Conservation (phyloP, 2,113 vertebrate genomes). For the Paratilapia polleni region DNA sequence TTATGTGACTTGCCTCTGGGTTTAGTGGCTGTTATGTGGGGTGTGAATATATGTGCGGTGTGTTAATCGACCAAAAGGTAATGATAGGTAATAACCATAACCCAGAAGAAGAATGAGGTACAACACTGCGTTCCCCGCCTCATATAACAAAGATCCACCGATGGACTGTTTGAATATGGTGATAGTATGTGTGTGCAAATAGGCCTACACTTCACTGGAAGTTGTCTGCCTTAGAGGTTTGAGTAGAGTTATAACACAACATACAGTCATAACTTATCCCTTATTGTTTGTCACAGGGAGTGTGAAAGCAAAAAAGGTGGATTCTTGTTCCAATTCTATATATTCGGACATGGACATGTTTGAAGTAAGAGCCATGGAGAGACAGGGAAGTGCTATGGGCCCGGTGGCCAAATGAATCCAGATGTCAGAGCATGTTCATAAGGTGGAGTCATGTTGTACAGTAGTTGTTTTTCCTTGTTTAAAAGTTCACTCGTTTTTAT, state of each 20-base stretch:
- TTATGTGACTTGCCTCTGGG: background rate
- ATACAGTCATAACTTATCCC: background rate
- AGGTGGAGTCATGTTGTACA: slow-evolving; percentile 70
- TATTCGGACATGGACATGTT: slow-evolving; percentile 37
- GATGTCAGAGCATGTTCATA: slow-evolving; percentile 71
- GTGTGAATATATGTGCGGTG: background rate
- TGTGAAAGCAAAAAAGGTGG: slow-evolving; percentile 18
- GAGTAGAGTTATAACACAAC: background rate
- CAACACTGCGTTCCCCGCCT: background rate
- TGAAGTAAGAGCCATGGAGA: slow-evolving; percentile 58
- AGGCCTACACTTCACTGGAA: background rate
- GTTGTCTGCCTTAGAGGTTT: background rate
- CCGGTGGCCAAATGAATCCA: slow-evolving; percentile 74
- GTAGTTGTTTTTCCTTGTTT: slow-evolving; percentile 72
- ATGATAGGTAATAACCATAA: background rate
- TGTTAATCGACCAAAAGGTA: background rate
- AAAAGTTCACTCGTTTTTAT: slow-evolving; percentile 56
- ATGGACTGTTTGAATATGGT: background rate
- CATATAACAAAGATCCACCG: background rate
- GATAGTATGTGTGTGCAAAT: no score
- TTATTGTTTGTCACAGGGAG: slow-evolving; percentile 25
- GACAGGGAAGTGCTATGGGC: slow-evolving; percentile 52
- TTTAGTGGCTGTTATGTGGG: background rate
- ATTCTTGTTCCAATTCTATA: slow-evolving; percentile 18
- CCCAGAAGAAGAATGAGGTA: background rate